Evolutionary conservation across 1,140 invertebrate species (phyloP).

Genomic region (Metaphire vulgaris): DNA sequence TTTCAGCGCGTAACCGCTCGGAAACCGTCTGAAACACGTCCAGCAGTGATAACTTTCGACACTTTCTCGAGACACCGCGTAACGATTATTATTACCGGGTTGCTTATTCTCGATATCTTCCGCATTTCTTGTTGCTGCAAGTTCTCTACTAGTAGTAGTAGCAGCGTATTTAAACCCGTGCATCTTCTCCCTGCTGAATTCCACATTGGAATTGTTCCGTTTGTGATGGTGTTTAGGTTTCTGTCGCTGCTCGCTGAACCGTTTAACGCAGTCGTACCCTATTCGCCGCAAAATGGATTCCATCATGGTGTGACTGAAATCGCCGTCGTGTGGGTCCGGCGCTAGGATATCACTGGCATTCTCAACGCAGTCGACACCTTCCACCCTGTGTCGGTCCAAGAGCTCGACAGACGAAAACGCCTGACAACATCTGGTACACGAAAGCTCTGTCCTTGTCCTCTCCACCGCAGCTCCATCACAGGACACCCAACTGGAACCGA

Average conservation of each 20-base stretch:
- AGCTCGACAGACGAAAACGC: slow-evolving; percentile 72
- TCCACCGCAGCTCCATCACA: too few species aligned
- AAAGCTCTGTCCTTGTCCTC: too few species aligned
- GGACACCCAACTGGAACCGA: background rate
- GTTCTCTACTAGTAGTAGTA: background rate
- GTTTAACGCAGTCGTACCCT: slow-evolving; percentile 91
- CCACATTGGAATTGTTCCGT: slow-evolving; percentile 52
- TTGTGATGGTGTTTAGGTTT: slow-evolving; percentile 47
- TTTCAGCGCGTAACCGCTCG: slow-evolving; percentile 89
- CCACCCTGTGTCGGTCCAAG: slow-evolving; percentile 71
- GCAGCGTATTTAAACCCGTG: slow-evolving; percentile 1
- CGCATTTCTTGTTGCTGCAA: too few species aligned
- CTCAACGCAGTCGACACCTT: slow-evolving; percentile 70
- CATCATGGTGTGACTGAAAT: background rate
- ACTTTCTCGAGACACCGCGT: too few species aligned
- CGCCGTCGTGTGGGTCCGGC: slow-evolving; percentile 35
- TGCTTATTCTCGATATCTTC: too few species aligned
- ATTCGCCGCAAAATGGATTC: slow-evolving; percentile 76
- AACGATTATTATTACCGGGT: too few species aligned
- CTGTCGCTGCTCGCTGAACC: slow-evolving; percentile 87
- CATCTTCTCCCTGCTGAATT: too few species aligned
- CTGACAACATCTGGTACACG: slow-evolving; percentile 68
- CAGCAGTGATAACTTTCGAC: slow-evolving; percentile 62
- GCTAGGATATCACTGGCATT: slow-evolving; percentile 55
- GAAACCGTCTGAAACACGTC: slow-evolving; percentile 86